These are phyloP conservation scores for Callyntrura guangdongensis DNA, from an alignment of 2,888 invertebrate species.

Conservation along the genomic window DNA sequence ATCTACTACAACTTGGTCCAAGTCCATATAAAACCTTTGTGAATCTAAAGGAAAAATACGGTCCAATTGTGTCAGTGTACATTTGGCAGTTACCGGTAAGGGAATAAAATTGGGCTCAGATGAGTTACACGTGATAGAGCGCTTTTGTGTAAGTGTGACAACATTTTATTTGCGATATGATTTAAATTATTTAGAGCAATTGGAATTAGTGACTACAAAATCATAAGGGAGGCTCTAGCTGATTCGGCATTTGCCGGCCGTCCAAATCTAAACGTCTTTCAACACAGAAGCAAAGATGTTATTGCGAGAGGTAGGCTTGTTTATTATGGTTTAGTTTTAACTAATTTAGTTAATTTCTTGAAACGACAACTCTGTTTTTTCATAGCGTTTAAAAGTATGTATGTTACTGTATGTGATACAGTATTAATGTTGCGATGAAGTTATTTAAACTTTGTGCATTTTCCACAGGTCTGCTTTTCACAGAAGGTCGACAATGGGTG, in stretches of 20 bases:
- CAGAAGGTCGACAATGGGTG: conserved; percentile 80
- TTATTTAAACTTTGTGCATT: background rate
- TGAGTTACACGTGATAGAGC: background rate
- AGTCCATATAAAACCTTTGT: conserved; percentile 67
- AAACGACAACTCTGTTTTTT: no score
- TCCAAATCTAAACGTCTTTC: conserved; percentile 80
- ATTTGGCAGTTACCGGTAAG: conserved; percentile 83
- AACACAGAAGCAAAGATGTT: conserved; percentile 79
- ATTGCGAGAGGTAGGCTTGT: conserved; percentile 78
- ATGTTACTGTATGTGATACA: no score
- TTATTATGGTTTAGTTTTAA: no score
- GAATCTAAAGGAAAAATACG: conserved; percentile 76
- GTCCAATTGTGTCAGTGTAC: conserved; percentile 81
- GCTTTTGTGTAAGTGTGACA: no score
- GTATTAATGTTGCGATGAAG: background rate
- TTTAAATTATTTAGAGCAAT: conserved; percentile 58
- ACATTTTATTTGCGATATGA: no score
- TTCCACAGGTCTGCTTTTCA: conserved; percentile 78
- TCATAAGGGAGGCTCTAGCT: conserved; percentile 74
- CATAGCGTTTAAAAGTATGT: no score
- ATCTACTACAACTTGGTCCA: conserved; percentile 76
- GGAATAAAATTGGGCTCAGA: background rate
- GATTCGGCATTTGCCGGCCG: conserved; percentile 78
- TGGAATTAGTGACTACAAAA: conserved; percentile 82
- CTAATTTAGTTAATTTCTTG: no score